Percentiles rank a stretch among this genome's conserved stretches.
Evolutionary conservation across 1,140 invertebrate species (phyloP).

Genomic region (Ostrea edulis): DNA sequence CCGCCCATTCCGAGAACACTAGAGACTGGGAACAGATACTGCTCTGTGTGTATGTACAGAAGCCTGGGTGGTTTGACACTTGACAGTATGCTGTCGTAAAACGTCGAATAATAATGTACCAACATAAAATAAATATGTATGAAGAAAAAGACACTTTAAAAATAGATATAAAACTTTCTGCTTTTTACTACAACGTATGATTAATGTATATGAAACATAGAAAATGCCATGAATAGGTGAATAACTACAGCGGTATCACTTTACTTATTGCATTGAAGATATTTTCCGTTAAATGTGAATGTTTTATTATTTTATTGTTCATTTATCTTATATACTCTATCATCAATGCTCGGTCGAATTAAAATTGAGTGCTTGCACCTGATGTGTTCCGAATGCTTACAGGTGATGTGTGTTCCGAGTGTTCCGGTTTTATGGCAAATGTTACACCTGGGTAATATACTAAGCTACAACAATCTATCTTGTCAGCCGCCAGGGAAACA

Average conservation of each 20-base stretch:
- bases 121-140: constrained; percentile 35
- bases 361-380: constrained; percentile 25
- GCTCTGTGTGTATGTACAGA: neutral
- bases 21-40: neutral
- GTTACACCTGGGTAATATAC: constrained; percentile 26
- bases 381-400: constrained; percentile 31
- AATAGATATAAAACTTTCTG: constrained; percentile 19
- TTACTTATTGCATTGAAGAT: neutral
- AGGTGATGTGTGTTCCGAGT: constrained; percentile 31
- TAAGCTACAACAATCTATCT: constrained; percentile 29
- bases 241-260: neutral
- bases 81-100: neutral
- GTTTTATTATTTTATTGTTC: constrained; percentile 27
- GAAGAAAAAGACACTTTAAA: constrained; percentile 33
- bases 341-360: constrained; percentile 34
- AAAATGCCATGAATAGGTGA: neutral
- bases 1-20: neutral
- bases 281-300: neutral
- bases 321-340: constrained; percentile 27
- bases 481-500: neutral
- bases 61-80: constrained; percentile 30
- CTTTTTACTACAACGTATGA: neutral
- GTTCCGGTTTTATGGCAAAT: constrained; percentile 22
- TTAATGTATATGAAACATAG: neutral
- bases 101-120: constrained; percentile 28